Percentiles rank a stretch among this genome's conserved stretches.
Evolutionary conservation across 1,140 invertebrate genomes (phyloP).

Genomic region (Nephila pilipes): DNA sequence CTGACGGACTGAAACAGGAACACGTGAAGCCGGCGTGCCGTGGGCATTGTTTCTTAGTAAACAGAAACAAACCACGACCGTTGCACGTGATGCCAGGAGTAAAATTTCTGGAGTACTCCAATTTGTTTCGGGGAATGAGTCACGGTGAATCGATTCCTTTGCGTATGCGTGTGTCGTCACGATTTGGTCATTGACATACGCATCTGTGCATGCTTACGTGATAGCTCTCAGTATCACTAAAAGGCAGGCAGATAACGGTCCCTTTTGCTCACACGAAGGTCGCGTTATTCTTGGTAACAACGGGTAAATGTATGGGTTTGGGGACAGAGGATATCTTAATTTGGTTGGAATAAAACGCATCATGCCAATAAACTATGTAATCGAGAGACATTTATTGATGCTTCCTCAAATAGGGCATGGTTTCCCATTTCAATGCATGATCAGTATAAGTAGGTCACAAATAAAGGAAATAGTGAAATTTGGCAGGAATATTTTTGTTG

Average conservation of each 20-base stretch:
- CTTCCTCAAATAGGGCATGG: neutral
- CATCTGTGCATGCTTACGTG: neutral
- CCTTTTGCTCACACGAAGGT: neutral
- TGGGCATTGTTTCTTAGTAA: constrained; percentile 4
- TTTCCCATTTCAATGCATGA: neutral
- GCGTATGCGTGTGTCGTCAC: constrained; percentile 6
- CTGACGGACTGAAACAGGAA: neutral
- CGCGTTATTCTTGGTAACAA: constrained; percentile 1
- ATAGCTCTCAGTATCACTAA: neutral
- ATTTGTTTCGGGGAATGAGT: neutral
- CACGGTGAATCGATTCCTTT: neutral
- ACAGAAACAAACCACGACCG: constrained; percentile 1
- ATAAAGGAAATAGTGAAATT: neutral
- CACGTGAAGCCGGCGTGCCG: constrained; percentile 18
- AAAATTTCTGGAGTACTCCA: neutral
- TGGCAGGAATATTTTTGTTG: too few relatives aligned
- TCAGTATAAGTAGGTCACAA: neutral
- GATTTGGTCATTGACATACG: neutral
- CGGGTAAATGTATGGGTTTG: neutral
- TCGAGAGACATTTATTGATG: neutral
- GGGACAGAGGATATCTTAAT: neutral
- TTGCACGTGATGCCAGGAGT: neutral
- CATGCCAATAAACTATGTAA: neutral
- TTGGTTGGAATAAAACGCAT: neutral
- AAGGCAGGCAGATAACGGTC: neutral